These are phyloP conservation scores for Sinonovacula constricta DNA, from an alignment of 1,140 invertebrate genomes.

Conservation along the genomic window DNA sequence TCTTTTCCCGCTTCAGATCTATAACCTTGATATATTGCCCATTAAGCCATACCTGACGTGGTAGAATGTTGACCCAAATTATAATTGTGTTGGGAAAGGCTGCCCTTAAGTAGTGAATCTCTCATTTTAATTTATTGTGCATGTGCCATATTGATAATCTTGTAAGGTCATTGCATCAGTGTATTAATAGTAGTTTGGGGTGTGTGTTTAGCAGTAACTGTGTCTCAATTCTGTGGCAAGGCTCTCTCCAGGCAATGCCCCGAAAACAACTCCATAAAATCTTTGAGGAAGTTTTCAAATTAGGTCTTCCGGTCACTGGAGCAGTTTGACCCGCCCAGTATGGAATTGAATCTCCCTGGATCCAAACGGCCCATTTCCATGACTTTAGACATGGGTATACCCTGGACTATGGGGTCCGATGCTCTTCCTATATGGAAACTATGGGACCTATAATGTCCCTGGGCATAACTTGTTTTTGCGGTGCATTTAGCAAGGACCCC, in stretches of 20 bases:
- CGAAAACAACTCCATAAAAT: not conserved
- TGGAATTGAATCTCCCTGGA: not conserved
- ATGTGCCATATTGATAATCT: not conserved
- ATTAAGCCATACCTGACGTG: not conserved
- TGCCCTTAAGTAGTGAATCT: not conserved
- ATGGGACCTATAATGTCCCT: not conserved
- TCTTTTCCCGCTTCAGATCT: not conserved
- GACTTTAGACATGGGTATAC: not conserved
- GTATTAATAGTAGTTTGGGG: not conserved
- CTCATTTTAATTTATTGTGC: not conserved
- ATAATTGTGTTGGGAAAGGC: not conserved
- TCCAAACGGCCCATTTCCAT: not conserved
- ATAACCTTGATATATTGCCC: not conserved
- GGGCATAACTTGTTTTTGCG: not conserved
- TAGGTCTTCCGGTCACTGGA: not conserved
- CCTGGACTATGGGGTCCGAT: not conserved
- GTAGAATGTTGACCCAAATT: not conserved
- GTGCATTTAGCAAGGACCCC: not conserved
- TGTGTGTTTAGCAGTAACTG: not conserved
- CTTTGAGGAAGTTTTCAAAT: not conserved
- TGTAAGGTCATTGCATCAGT: not conserved
- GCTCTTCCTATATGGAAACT: conserved; percentile 14
- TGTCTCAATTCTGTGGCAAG: not conserved
- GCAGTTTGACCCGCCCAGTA: not conserved
- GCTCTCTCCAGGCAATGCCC: not conserved